Conservation (phyloP, 1,140 invertebrate genomes). For the Rhagoletis pomonella region DNA sequence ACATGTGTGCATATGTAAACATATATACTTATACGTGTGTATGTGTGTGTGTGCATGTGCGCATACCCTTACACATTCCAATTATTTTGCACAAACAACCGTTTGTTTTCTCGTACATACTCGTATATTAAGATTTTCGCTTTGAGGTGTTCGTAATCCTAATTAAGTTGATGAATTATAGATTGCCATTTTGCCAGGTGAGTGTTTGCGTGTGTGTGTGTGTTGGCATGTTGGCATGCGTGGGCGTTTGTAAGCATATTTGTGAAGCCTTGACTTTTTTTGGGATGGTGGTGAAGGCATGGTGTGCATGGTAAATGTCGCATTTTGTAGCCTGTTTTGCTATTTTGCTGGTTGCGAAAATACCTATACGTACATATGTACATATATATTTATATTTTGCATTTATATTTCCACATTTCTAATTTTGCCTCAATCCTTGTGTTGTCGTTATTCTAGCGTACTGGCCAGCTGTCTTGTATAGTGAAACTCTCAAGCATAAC, state of each 20-base stretch:
- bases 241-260: too few relatives aligned
- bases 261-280: too few relatives aligned
- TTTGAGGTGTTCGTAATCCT: constrained; percentile 50
- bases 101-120: constrained; percentile 22
- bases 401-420: too few relatives aligned
- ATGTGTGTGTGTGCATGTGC: neutral
- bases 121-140: constrained; percentile 31
- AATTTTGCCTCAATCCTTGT: neutral
- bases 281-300: neutral
- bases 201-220: too few relatives aligned
- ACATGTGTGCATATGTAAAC: too few relatives aligned
- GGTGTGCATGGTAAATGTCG: neutral
- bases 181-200: constrained; percentile 24
- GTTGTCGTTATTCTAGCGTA: neutral
- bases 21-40: neutral
- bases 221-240: too few relatives aligned
- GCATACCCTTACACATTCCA: neutral
- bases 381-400: neutral
- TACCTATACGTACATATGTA: neutral
- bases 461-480: neutral
- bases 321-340: neutral
- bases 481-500: constrained; percentile 12
- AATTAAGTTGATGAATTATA: constrained; percentile 53
- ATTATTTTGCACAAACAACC: neutral
- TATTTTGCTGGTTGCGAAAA: constrained; percentile 1